Conservation (phyloP, 1,140 invertebrate genomes). For the Drosophila pachea region DNA sequence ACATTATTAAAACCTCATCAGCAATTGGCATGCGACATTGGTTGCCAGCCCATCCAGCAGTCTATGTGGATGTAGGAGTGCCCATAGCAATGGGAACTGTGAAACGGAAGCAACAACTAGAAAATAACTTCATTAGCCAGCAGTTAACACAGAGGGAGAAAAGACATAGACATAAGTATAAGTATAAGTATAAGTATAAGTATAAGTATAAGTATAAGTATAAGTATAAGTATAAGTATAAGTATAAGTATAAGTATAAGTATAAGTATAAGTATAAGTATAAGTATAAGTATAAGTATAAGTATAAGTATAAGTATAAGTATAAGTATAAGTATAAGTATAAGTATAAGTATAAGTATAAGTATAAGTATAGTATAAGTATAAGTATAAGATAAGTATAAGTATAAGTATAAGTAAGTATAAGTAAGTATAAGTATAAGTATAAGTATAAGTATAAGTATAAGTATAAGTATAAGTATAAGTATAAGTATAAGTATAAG, state of each 20-base stretch:
- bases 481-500: constrained; percentile 4
- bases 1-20: constrained; percentile 76
- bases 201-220: constrained; percentile 1
- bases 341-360: constrained; percentile 4
- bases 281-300: neutral
- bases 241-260: constrained; percentile 1
- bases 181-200: constrained; percentile 4
- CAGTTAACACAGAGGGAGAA: constrained; percentile 39
- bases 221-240: neutral
- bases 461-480: constrained; percentile 4
- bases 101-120: constrained; percentile 69
- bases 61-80: neutral
- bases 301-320: neutral
- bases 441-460: constrained; percentile 4
- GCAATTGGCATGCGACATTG: constrained; percentile 68
- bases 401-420: constrained; percentile 4
- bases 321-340: constrained; percentile 4
- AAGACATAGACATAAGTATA: neutral
- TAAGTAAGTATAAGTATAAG: constrained; percentile 4
- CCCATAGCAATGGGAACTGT: neutral
- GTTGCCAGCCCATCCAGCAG: constrained; percentile 3
- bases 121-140: constrained; percentile 72
- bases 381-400: constrained; percentile 1
- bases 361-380: constrained; percentile 4
- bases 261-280: constrained; percentile 1